These are phyloP conservation scores for Propithecus perrieri DNA, from an alignment of 2,797 vertebrate genomes.

Conservation along the genomic window DNA sequence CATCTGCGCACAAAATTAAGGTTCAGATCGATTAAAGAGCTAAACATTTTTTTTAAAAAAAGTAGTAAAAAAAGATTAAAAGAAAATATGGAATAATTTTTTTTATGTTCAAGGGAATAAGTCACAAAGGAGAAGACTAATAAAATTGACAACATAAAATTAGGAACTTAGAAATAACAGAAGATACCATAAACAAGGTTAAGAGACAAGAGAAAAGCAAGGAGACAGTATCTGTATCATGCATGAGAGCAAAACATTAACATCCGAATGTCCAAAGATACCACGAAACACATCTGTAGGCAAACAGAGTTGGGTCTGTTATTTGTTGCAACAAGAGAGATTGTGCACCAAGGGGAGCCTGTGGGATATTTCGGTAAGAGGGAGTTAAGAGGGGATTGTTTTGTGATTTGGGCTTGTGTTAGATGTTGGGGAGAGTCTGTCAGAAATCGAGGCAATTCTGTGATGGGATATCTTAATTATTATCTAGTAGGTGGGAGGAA, in stretches of 20 bases:
- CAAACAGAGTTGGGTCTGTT: background rate
- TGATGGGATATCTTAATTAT: background rate
- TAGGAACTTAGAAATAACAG: background rate
- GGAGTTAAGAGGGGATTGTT: background rate
- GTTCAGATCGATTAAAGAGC: background rate
- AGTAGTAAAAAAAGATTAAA: background rate
- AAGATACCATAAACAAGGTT: constrained; percentile 6
- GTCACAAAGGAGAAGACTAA: constrained; percentile 6
- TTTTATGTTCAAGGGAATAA: background rate
- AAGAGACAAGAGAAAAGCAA: constrained; percentile 3
- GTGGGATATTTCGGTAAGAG: background rate
- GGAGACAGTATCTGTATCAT: background rate
- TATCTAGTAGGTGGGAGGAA: background rate
- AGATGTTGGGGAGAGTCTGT: background rate
- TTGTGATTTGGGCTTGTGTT: background rate
- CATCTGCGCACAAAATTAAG: background rate
- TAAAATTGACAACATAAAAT: background rate
- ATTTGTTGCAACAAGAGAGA: background rate
- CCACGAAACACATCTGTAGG: background rate
- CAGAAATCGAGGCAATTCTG: background rate
- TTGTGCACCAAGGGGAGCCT: background rate
- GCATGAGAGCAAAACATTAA: background rate
- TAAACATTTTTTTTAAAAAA: background rate
- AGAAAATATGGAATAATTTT: background rate
- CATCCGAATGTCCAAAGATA: background rate